Conservation (phyloP, 92 coral and sea anemone genomes). For the Parazoanthus swiftii region DNA sequence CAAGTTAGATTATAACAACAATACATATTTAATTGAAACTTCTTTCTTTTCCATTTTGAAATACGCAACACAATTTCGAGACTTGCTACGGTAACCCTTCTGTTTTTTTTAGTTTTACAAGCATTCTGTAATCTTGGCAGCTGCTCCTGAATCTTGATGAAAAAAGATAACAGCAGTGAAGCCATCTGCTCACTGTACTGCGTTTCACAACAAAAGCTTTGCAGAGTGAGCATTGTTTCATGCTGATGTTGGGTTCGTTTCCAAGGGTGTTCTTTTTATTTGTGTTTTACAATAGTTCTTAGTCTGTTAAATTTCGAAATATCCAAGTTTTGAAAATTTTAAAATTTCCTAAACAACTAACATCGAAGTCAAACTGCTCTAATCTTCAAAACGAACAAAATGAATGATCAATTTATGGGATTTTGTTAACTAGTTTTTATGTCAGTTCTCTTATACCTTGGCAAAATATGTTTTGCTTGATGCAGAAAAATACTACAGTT, state of each 20-base stretch:
- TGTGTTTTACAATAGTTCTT: conserved; percentile 17
- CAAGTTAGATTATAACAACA: too few species aligned
- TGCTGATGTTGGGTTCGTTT: too few species aligned
- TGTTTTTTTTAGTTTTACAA: not conserved
- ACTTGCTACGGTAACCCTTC: not conserved
- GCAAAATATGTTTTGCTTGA: too few species aligned
- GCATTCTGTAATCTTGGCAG: not conserved
- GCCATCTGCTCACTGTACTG: not conserved
- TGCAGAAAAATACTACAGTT: too few species aligned
- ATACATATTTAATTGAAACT: too few species aligned
- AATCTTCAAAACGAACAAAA: not conserved
- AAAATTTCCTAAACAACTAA: not conserved
- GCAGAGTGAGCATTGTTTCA: not conserved
- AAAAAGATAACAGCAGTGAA: not conserved
- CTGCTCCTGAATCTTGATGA: not conserved
- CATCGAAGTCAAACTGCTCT: not conserved
- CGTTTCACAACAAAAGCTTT: not conserved
- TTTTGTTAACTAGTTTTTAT: not conserved
- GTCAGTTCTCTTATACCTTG: too few species aligned
- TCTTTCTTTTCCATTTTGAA: not conserved
- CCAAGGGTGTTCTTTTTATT: not conserved
- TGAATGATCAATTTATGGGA: not conserved
- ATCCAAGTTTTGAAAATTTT: not conserved
- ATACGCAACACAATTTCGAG: not conserved
- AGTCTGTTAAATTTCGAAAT: conserved; percentile 11